Evolutionary conservation across 2,888 invertebrate species (phyloP).

Genomic region (Crioceris asparagi): DNA sequence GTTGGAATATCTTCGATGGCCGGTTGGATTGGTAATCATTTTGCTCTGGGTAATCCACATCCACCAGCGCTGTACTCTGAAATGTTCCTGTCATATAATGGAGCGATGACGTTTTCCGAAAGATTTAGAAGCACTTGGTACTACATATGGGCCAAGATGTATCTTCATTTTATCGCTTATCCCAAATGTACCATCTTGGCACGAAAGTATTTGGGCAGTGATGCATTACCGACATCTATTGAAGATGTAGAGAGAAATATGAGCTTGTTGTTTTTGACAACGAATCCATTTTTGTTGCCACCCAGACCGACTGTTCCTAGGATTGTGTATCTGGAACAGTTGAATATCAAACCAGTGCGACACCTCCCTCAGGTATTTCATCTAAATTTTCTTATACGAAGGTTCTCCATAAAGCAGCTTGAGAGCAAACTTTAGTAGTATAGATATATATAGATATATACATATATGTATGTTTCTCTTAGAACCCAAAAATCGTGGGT

Average conservation of each 20-base stretch:
- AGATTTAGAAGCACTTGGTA: slow-evolving; percentile 24
- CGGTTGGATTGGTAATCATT: slow-evolving; percentile 22
- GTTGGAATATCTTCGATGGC: slow-evolving; percentile 26
- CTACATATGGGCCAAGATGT: slow-evolving; percentile 22
- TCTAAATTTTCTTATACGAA: too few relatives aligned
- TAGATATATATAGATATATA: too few relatives aligned
- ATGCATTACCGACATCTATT: slow-evolving; percentile 29
- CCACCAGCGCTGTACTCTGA: slow-evolving; percentile 26
- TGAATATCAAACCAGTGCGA: slow-evolving; percentile 26
- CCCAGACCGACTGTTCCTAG: slow-evolving; percentile 29
- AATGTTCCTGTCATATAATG: slow-evolving; percentile 24
- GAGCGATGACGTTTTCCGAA: slow-evolving; percentile 35
- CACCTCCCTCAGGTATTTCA: slow-evolving; percentile 28
- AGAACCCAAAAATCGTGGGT: too few relatives aligned
- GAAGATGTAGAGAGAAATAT: slow-evolving; percentile 29
- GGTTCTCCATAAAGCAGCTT: too few relatives aligned
- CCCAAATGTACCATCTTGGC: slow-evolving; percentile 25
- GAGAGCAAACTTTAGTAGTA: too few relatives aligned
- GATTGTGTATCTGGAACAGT: slow-evolving; percentile 26
- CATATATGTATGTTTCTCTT: too few relatives aligned
- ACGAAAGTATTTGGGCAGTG: slow-evolving; percentile 29
- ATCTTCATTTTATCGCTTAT: slow-evolving; percentile 22
- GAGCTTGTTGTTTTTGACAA: slow-evolving; percentile 29
- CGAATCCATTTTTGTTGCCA: slow-evolving; percentile 28
- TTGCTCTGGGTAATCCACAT: slow-evolving; percentile 24